Percentiles rank a stretch among this genome's conserved stretches.
phyloP scores from a whole-genome alignment of 2,797 vertebrate species.

The Chloroceryle amazona region DNA sequence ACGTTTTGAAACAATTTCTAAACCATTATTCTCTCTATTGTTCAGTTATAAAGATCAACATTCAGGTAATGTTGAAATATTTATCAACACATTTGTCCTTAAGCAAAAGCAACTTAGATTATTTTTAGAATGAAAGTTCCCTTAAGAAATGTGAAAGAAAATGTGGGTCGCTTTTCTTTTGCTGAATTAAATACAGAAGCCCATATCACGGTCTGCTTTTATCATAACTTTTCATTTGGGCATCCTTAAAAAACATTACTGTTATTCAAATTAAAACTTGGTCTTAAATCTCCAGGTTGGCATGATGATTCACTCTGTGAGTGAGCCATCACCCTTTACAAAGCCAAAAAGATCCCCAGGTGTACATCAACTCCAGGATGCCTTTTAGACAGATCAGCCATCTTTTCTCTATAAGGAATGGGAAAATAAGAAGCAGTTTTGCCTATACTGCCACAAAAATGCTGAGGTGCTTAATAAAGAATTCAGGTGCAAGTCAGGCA shows the following conservation, averaged over 20 bases:
- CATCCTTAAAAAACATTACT: neutral
- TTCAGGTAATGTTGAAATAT: conserved; percentile 52
- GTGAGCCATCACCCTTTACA: neutral
- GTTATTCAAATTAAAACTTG: conserved; percentile 35
- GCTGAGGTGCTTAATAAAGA: conserved; percentile 45
- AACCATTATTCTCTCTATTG: neutral
- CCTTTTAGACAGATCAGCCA: neutral
- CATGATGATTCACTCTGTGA: conserved; percentile 54
- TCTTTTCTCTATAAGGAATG: neutral
- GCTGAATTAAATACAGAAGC: conserved; percentile 27
- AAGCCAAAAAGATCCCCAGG: neutral
- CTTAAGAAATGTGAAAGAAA: neutral
- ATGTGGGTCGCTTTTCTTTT: neutral
- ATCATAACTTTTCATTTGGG: neutral
- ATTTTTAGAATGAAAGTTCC: conserved; percentile 40
- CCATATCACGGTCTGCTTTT: conserved; percentile 16
- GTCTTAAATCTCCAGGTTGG: conserved; percentile 2
- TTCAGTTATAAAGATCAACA: conserved; percentile 41
- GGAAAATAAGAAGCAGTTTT: conserved; percentile 22
- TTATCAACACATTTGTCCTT: conserved; percentile 7
- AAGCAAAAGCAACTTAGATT: conserved; percentile 16
- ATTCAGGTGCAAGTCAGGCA: conserved; percentile 31
- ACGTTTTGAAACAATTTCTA: neutral
- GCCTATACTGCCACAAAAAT: conserved; percentile 11
- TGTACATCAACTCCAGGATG: neutral